Evolutionary conservation across 2,113 vertebrate species (phyloP).

Genomic region (Gadus macrocephalus): DNA sequence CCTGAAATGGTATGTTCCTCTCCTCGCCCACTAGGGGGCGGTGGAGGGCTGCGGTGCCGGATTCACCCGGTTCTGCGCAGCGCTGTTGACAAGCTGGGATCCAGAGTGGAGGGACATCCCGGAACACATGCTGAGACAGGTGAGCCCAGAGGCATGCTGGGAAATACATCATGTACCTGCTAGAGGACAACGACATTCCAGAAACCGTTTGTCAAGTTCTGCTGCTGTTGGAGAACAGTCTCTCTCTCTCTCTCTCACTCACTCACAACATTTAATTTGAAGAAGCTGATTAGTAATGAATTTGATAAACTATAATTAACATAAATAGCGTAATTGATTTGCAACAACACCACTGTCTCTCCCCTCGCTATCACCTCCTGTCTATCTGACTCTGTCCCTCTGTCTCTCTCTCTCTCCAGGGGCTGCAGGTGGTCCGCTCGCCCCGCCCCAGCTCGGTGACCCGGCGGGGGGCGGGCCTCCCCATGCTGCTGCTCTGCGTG

Average conservation of each 20-base stretch:
- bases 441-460: constrained; percentile 80
- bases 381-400: too few species aligned
- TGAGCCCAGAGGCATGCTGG: constrained; percentile 36
- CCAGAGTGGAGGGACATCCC: constrained; percentile 74
- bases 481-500: constrained; percentile 83
- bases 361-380: too few species aligned
- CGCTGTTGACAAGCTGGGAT: constrained; percentile 67
- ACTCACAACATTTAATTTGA: too few species aligned
- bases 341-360: too few species aligned
- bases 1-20: background rate
- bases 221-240: too few species aligned
- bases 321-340: too few species aligned
- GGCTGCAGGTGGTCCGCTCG: constrained; percentile 68
- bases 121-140: constrained; percentile 70
- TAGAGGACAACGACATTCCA: background rate
- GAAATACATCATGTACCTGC: background rate
- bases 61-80: constrained; percentile 76
- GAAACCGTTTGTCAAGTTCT: background rate
- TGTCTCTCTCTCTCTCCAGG: constrained; percentile 54
- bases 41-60: constrained; percentile 81
- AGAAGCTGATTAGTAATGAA: too few species aligned
- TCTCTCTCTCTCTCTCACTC: too few species aligned
- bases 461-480: constrained; percentile 79
- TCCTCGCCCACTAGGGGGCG: constrained; percentile 71
- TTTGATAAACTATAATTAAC: too few species aligned